phyloP scores from a whole-genome alignment of 2,888 invertebrate species.

The Malthinus seriepunctatus region DNA sequence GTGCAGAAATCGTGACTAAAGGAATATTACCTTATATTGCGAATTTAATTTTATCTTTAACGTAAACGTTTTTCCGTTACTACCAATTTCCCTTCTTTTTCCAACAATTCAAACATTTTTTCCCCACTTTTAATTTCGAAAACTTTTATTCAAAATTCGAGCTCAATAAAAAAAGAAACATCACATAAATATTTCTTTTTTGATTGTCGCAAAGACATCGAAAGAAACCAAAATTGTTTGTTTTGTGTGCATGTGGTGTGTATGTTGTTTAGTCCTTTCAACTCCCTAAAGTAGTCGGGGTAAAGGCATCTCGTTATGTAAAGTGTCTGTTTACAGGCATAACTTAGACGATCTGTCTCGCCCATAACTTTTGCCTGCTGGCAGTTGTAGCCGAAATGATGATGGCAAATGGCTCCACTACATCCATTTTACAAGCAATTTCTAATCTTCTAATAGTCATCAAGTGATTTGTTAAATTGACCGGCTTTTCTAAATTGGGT shows the following conservation, averaged over 20 bases:
- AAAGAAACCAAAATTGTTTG: constrained; percentile 19
- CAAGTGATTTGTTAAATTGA: constrained; percentile 50
- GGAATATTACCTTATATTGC: constrained; percentile 46
- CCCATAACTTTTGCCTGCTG: constrained; percentile 47
- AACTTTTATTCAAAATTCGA: not conserved
- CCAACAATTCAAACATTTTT: constrained; percentile 4
- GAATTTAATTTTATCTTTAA: constrained; percentile 34
- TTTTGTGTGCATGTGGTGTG: not conserved
- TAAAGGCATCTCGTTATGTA: constrained; percentile 54
- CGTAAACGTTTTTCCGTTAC: constrained; percentile 33
- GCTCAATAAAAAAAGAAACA: not conserved
- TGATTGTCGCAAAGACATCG: constrained; percentile 15
- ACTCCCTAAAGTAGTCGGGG: constrained; percentile 46
- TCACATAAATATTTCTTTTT: constrained; percentile 7
- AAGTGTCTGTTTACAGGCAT: constrained; percentile 56
- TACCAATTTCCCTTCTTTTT: constrained; percentile 22
- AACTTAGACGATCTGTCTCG: constrained; percentile 51
- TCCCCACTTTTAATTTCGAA: not conserved
- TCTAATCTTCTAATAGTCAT: constrained; percentile 50
- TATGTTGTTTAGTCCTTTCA: constrained; percentile 24
- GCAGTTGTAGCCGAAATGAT: constrained; percentile 49
- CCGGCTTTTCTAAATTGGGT: constrained; percentile 29
- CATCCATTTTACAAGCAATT: constrained; percentile 50
- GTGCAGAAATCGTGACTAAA: constrained; percentile 52
- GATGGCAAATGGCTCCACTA: constrained; percentile 49